Evolutionary conservation across 2,113 vertebrate genomes (phyloP).

Genomic region (Stigmatopora nigra): DNA sequence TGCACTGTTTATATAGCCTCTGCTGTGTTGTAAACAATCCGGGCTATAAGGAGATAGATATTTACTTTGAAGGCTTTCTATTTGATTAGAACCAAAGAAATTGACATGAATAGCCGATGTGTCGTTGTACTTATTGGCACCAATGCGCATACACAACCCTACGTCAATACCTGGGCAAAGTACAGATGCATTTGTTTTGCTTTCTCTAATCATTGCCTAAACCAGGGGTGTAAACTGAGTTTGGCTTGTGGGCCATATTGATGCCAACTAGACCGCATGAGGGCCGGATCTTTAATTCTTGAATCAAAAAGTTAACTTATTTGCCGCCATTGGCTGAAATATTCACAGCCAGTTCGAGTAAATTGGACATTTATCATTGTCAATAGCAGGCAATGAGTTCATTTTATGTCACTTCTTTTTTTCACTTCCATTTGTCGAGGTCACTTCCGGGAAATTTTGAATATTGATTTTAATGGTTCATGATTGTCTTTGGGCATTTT

Average conservation of each 20-base stretch:
- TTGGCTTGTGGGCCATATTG: slow-evolving; percentile 12
- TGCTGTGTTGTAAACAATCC: slow-evolving; percentile 54
- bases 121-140: slow-evolving; percentile 35
- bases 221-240: slow-evolving; percentile 1
- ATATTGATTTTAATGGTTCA: too few species aligned
- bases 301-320: too few species aligned
- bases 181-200: background rate
- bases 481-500: too few species aligned
- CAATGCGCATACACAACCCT: slow-evolving; percentile 38
- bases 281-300: too few species aligned
- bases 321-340: too few species aligned
- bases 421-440: too few species aligned
- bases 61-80: slow-evolving; percentile 68
- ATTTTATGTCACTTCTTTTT: too few species aligned
- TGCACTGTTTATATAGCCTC: slow-evolving; percentile 55
- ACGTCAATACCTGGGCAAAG: slow-evolving; percentile 20
- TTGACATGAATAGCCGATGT: slow-evolving; percentile 55
- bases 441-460: too few species aligned
- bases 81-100: slow-evolving; percentile 61
- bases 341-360: too few species aligned
- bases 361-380: too few species aligned
- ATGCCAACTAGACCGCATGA: too few species aligned
- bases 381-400: too few species aligned
- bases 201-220: background rate
- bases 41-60: slow-evolving; percentile 62